Percentiles rank a stretch among this genome's conserved stretches.
These are phyloP conservation scores for Leptinotarsa lineolata DNA, from an alignment of 1,140 invertebrate species.

Conservation along the genomic window DNA sequence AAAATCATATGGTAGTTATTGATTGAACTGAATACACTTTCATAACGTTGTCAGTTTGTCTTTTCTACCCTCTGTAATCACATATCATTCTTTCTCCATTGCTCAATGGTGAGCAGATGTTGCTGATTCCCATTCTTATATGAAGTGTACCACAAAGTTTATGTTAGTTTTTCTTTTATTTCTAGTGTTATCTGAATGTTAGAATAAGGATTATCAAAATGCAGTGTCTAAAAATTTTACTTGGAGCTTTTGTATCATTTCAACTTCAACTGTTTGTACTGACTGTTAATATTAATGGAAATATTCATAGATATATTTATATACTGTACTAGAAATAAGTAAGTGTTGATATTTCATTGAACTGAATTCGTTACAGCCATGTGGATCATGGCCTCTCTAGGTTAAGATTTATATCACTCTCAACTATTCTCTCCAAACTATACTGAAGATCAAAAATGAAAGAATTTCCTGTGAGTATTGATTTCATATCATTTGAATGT, in stretches of 20 bases:
- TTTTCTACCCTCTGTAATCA: neutral
- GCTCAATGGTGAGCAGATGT: neutral
- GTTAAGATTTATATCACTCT: neutral
- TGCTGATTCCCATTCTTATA: neutral
- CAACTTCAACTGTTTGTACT: slow-evolving; percentile 5
- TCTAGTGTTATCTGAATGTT: too few species aligned
- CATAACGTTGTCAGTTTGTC: too few species aligned
- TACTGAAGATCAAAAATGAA: neutral
- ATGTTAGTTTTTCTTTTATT: too few species aligned
- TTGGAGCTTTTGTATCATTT: too few species aligned
- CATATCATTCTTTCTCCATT: neutral
- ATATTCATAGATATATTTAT: slow-evolving; percentile 17
- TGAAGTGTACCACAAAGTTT: too few species aligned
- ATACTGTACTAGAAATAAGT: slow-evolving; percentile 13
- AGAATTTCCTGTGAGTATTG: too few species aligned
- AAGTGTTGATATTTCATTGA: slow-evolving; percentile 3
- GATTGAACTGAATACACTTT: too few species aligned
- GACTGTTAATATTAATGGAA: slow-evolving; percentile 14
- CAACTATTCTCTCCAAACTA: neutral
- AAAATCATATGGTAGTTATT: too few species aligned
- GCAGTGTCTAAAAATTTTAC: too few species aligned
- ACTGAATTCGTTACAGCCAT: neutral
- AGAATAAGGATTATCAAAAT: too few species aligned
- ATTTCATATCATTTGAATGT: too few species aligned
- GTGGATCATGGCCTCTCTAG: neutral